These are phyloP conservation scores for Mormyrus proboscirostris DNA, from an alignment of 2,797 vertebrate genomes.

Conservation along the genomic window DNA sequence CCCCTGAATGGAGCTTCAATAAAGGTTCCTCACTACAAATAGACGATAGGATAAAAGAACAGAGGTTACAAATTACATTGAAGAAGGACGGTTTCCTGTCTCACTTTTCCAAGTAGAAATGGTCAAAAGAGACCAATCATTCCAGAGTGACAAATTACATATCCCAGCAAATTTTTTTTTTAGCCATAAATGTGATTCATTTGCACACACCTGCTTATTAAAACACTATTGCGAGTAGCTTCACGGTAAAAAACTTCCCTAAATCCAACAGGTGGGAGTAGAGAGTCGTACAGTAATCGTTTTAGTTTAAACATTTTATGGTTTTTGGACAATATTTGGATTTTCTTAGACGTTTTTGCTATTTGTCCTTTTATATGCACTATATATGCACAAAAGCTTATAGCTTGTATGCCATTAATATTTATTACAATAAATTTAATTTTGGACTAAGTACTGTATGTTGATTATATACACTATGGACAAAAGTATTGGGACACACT, in stretches of 20 bases:
- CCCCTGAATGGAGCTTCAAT: neutral
- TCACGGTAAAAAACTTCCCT: neutral
- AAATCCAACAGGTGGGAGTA: slow-evolving; percentile 7
- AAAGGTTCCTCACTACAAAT: neutral
- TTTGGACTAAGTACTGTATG: neutral
- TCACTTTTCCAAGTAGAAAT: neutral
- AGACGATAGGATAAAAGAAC: neutral
- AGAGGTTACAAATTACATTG: neutral
- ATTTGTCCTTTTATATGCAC: neutral
- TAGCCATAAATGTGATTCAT: neutral
- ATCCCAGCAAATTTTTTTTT: neutral
- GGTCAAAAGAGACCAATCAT: neutral
- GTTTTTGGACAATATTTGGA: neutral
- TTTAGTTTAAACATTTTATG: neutral
- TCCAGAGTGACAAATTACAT: neutral
- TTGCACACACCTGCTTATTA: neutral
- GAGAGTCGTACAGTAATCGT: neutral
- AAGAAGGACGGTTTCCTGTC: neutral
- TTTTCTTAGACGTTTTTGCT: neutral
- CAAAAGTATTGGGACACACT: neutral
- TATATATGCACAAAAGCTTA: neutral
- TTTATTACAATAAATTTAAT: neutral
- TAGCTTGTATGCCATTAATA: neutral
- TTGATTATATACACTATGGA: neutral
- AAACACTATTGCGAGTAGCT: neutral